Evolutionary conservation across 2,797 vertebrate genomes (phyloP).

Genomic region (Tokudaia muenninki): DNA sequence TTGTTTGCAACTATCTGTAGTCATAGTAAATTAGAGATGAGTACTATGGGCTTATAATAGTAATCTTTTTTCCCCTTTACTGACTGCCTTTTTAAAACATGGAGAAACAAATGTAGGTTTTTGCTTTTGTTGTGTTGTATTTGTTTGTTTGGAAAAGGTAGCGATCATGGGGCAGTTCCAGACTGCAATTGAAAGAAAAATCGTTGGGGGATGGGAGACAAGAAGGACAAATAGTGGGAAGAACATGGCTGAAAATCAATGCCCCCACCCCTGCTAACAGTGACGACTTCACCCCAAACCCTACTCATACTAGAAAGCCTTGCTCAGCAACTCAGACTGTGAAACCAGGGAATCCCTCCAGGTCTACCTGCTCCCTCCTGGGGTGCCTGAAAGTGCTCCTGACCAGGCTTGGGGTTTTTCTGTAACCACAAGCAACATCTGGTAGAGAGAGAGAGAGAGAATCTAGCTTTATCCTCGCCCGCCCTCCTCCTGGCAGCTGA

Average conservation of each 20-base stretch:
- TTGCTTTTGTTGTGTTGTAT: not conserved
- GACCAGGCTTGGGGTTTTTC: not conserved
- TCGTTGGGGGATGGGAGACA: not conserved
- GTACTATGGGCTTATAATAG: not conserved
- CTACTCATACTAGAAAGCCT: not conserved
- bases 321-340: not conserved
- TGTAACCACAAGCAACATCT: slow-evolving; percentile 1
- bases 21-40: not conserved
- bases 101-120: not conserved
- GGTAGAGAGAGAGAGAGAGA: accelerated
- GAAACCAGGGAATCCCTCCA: not conserved
- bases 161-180: not conserved
- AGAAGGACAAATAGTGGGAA: not conserved
- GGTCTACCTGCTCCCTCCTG: not conserved
- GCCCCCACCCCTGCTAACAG: not conserved
- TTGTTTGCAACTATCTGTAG: not conserved
- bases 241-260: not conserved
- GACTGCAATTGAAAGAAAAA: not conserved
- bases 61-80: not conserved
- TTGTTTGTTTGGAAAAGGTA: not conserved
- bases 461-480: not conserved
- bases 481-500: not conserved
- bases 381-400: not conserved
- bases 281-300: not conserved
- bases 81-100: not conserved